Percentiles rank a stretch among this genome's conserved stretches.
Evolutionary conservation across 2,113 vertebrate species (phyloP).

Genomic region (Callopanchax toddi): DNA sequence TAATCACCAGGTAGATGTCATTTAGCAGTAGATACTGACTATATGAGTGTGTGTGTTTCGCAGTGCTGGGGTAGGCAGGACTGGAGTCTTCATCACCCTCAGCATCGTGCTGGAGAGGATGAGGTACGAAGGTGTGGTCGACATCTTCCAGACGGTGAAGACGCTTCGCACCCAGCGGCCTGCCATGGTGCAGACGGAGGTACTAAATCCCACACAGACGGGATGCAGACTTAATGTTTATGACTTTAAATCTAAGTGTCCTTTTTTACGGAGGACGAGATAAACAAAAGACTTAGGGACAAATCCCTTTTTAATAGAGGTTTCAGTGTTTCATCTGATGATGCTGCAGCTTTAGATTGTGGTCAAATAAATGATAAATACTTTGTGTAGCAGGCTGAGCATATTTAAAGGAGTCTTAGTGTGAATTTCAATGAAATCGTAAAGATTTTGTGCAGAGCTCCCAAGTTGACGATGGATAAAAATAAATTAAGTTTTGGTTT

Average conservation of each 20-base stretch:
- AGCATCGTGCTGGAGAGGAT: slow-evolving; percentile 97
- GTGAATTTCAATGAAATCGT: no score
- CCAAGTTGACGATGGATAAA: no score
- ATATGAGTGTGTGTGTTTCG: slow-evolving; percentile 11
- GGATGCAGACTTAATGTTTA: neutral
- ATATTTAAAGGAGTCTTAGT: no score
- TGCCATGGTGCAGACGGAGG: slow-evolving; percentile 98
- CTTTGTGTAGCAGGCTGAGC: neutral
- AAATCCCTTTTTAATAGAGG: slow-evolving; percentile 9
- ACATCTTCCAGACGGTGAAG: slow-evolving; percentile 98
- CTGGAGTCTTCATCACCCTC: slow-evolving; percentile 94
- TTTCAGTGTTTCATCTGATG: neutral
- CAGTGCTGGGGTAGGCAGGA: slow-evolving; percentile 92
- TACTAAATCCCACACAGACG: slow-evolving; percentile 41
- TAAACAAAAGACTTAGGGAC: slow-evolving; percentile 23
- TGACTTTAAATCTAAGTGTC: slow-evolving; percentile 17
- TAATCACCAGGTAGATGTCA: neutral
- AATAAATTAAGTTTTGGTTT: no score
- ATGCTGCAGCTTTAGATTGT: neutral
- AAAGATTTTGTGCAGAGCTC: no score
- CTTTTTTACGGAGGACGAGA: no score
- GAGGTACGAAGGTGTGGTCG: slow-evolving; percentile 95
- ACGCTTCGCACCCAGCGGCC: slow-evolving; percentile 94
- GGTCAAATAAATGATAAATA: slow-evolving; percentile 10
- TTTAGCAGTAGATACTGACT: neutral